Base-by-base conservation (phyloP, 2,113 vertebrate species). In the Hemichromis elongatus region DNA sequence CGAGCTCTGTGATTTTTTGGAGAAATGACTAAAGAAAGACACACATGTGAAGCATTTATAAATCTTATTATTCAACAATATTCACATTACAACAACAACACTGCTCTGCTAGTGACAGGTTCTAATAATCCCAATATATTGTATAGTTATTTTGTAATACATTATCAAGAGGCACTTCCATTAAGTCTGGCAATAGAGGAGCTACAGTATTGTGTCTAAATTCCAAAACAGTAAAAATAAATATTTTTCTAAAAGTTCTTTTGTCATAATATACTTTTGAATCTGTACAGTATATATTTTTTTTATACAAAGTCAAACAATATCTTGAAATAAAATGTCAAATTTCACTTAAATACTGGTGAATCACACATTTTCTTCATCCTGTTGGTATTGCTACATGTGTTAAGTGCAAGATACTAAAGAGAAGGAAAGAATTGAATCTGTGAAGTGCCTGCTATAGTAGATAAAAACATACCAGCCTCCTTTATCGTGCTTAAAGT, bases 181-280 rank as follows among this genome's bases (percentile, higher is more conserved):
- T 96, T 96, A 97, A 97, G 93, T 98, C 97, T 98, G 97, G 96
- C 96, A 96, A 97, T 94, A 93, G 96, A 96, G 94, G 96, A 97
- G 95, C 96, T 97, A 97, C 96, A 97, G 96, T 97, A 97, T 97
- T 96, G 96, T 98, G 95, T 97, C 97, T 98, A 97, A 96, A 96
- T 97, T 97, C 97, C 96, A 98, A 96, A 97, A 97, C 95, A 96
- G 97, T 97, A 97, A 98, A 98, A 98, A 98, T 98, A 98, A 98
- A 98, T 97, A 97, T 96, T 95, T 96, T 96, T 93, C 89, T 96
- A 97, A 97, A 97, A 97, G 95, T 95, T 95, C 93, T 93, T 95
- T 93, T 90, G 59, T 93, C 89, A 88, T 93, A 94, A 96, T 96
- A 94, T 96, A 95, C 83, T 94, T 94, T 94, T 94, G 91, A 96